Conservation (phyloP, 2,797 vertebrate species). For the Lagorchestes hirsutus region DNA sequence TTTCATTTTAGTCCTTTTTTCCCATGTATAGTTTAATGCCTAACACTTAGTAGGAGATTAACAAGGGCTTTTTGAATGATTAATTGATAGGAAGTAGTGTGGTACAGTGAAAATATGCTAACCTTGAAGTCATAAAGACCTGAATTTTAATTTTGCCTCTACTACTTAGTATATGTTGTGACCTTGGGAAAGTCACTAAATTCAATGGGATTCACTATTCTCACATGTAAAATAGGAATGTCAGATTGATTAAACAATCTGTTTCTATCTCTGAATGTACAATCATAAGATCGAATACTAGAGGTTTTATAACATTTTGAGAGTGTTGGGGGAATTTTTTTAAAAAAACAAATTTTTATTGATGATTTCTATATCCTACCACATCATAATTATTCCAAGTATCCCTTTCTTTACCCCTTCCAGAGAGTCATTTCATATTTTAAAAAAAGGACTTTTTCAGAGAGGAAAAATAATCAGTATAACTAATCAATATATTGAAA, state of each 20-base stretch:
- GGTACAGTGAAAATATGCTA: neutral
- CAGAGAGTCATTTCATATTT: no score
- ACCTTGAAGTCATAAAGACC: neutral
- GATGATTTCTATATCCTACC: no score
- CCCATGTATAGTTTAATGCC: neutral
- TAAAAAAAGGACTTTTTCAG: no score
- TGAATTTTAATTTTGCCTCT: neutral
- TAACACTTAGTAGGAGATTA: neutral
- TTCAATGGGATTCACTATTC: neutral
- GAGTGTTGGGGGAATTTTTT: no score
- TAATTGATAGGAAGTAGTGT: rapidly evolving
- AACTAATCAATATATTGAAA: no score
- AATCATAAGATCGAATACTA: rapidly evolving
- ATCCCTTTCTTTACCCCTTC: no score
- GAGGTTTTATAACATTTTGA: neutral
- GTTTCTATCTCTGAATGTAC: neutral
- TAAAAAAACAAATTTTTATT: no score
- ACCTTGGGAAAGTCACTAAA: neutral
- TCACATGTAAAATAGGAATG: neutral
- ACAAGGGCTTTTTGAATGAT: neutral
- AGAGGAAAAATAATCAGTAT: no score
- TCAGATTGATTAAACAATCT: neutral
- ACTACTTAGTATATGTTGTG: neutral
- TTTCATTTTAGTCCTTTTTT: neutral
- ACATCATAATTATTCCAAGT: no score